phyloP scores from a whole-genome alignment of 1,140 invertebrate species.

The Formica exsecta region DNA sequence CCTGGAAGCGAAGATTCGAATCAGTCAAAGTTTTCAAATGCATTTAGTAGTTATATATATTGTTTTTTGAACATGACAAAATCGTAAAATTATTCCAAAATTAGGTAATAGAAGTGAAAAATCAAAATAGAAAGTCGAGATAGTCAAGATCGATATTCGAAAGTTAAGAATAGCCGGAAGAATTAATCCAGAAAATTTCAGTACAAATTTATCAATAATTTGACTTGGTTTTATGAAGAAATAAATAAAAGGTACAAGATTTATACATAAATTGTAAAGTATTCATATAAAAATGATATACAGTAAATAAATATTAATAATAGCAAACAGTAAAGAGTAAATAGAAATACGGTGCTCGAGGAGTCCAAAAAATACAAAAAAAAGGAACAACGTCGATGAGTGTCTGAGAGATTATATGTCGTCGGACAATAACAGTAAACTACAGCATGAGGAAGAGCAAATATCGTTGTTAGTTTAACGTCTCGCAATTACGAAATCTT shows the following conservation, averaged over 20 bases:
- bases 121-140: slow-evolving; percentile 3
- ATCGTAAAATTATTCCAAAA: background rate
- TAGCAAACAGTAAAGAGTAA: slow-evolving; percentile 12
- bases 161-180: background rate
- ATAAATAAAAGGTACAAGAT: background rate
- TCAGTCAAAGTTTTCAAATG: background rate
- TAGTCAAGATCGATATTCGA: background rate
- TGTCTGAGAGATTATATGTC: slow-evolving; percentile 16
- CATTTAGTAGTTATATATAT: background rate
- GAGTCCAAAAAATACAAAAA: background rate
- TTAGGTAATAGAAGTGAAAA: background rate
- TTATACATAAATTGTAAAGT: background rate
- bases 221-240: background rate
- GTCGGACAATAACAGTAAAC: slow-evolving; percentile 21
- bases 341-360: background rate
- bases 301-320: background rate
- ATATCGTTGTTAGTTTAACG: slow-evolving; percentile 36
- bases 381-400: background rate
- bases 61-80: background rate
- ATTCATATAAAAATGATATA: background rate
- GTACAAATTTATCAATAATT: slow-evolving; percentile 5
- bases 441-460: slow-evolving; percentile 22
- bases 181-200: background rate
- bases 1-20: slow-evolving; percentile 71
- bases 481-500: slow-evolving; percentile 27